Percentiles rank a stretch among this genome's conserved stretches.
phyloP scores from a whole-genome alignment of 2,113 vertebrate genomes.

The Alces alces region DNA sequence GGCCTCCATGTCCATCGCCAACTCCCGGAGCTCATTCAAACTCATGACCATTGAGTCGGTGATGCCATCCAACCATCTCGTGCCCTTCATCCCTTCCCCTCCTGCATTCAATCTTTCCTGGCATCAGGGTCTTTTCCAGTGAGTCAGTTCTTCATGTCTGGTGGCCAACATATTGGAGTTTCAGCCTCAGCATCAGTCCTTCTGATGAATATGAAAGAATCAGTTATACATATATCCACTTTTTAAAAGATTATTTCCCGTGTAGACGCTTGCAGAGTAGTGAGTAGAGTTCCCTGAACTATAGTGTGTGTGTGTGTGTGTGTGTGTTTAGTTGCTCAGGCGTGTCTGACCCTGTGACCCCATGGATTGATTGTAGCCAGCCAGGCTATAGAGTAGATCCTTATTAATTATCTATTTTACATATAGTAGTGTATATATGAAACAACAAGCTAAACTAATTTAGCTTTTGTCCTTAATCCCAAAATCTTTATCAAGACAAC shows the following conservation, averaged over 20 bases:
- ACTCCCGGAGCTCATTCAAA: neutral
- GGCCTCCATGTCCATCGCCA: neutral
- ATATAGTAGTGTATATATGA: neutral
- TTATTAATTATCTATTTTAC: neutral
- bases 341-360: neutral
- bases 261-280: neutral
- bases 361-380: neutral
- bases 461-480: neutral
- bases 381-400: neutral
- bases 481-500: neutral
- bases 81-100: neutral
- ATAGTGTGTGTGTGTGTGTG: neutral
- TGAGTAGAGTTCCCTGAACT: neutral
- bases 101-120: neutral
- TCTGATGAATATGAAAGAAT: neutral
- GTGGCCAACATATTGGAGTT: neutral
- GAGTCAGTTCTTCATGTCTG: rapidly evolving
- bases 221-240: neutral
- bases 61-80: neutral
- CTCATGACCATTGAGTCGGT: neutral
- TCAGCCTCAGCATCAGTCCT: neutral
- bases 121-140: neutral
- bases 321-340: neutral
- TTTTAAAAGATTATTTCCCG: neutral
- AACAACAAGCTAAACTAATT: neutral